phyloP scores from a whole-genome alignment of 2,113 vertebrate species.

The Formicarius rufipectus region DNA sequence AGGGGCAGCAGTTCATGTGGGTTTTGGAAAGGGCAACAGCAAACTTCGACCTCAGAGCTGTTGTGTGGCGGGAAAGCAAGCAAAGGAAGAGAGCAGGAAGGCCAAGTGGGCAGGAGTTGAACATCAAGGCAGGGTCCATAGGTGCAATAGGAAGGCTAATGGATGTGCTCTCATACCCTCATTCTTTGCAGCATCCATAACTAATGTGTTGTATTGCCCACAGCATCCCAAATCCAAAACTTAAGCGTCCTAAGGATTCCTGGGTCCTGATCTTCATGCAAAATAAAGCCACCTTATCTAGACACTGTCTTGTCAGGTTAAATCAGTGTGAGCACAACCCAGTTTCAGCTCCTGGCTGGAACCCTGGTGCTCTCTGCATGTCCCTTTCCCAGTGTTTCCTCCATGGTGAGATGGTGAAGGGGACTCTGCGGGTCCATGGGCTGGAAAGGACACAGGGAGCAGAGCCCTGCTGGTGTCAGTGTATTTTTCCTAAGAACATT shows the following conservation, averaged over 20 bases:
- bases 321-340: background rate
- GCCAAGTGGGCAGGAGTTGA: background rate
- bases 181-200: background rate
- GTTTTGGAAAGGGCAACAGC: background rate
- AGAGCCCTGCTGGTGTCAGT: background rate
- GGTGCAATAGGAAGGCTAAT: background rate
- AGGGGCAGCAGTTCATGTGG: background rate
- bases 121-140: no score
- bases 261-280: background rate
- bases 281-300: background rate
- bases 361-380: fast-evolving
- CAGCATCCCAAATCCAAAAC: background rate
- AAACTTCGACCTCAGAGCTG: background rate
- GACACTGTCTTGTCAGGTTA: background rate
- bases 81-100: background rate
- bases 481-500: background rate
- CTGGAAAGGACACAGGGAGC: background rate
- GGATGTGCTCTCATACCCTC: background rate
- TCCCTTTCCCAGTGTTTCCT: background rate
- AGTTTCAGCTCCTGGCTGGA: background rate
- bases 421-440: background rate
- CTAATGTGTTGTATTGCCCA: background rate
- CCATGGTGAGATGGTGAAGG: background rate
- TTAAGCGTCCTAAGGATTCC: background rate
- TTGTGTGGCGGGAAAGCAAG: background rate